Evolutionary conservation across 35 echinoderm and acorn worm species (phyloP), one percentile per base, ranked within the genome.

Genomic region (Hemicentrotus pulcherrimus): DNA sequence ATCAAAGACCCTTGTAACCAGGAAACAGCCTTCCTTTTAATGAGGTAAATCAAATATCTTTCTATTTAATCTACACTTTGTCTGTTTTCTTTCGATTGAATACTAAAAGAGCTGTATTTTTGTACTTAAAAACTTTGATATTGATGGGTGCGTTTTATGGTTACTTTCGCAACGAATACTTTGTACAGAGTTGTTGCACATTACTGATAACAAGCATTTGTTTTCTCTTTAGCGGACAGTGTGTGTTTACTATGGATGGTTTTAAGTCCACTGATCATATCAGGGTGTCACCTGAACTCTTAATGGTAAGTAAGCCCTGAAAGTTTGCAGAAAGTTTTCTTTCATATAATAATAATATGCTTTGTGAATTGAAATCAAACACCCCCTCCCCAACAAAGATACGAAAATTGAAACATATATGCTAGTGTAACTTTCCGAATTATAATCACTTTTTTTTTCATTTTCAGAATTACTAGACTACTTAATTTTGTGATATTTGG

Each of bases 41-140:
- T 90, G 88, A 90, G 88, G 88, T 90, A 90, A 90, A 33, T 55
- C 86, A 86, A 13, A 90, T 59, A 59, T 59, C 16, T 59, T 13
- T 11, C 52, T 41, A 41, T 41, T 41, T 41, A 41, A 41, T 41
- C 35, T 41, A 41, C 35, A 41, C 35, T 41, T 41, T 41, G 35
- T 41, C 3, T 41, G 35, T 55, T 55, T 55, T 5, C 11, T 59
- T 59, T 59, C 16, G 52, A 59, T 14, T 59, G 52, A 59, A 59
- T 59, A 59, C 11, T 16, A 59, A 59, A 10, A 16, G 50, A 59
- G 52, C 11, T 59, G 35, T 41, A 41, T 59, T 59, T 59, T 16
- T 59, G n/a, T 59, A 14, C 11, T 59, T 59, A 13, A 59, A 0
- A 6, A 59, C 7, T 5, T 59, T 14, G 2, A 16, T 59, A 10